Evolutionary conservation across 1,140 invertebrate genomes (phyloP), one percentile per base, ranked within the genome.

Genomic region (Apis cerana): DNA sequence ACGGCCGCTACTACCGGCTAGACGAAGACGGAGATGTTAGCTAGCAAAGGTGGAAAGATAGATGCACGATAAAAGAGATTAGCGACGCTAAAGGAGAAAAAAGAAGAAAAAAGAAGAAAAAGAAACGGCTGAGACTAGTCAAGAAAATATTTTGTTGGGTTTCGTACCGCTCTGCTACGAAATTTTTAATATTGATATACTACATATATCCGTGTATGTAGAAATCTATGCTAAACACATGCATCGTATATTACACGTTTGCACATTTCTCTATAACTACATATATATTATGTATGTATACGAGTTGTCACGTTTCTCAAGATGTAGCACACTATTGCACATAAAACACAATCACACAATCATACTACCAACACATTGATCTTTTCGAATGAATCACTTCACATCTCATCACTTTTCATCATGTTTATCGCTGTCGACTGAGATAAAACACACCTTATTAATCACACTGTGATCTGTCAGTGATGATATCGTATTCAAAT

Each of bases 331-430:
- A 33, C 23, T 52, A 59, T 52, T 12, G 33, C 19, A 21, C 17
- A 9, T 7, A 64, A 27, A 21, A 64, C 8, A 27, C 15, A 43
- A 15, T 10, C 65, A 33, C 64, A 11, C 27, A 17, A 17, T 8
- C 33, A 43, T 11, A 9, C n/a, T 7, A 15, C 21, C 3, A 15
- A 1, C 33, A 15, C 48, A 65, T 27, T 54, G 23, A 19, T 17
- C 17, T 58, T 61, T 68, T 12, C 33, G 48, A 17, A 23, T 10
- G 21, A 23, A 19, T 80, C 27, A n/a, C n/a, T n/a, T n/a, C n/a
- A n/a, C n/a, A 50, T 56, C 78, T 33, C 79, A 21, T 56, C 80
- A 81, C 72, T 59, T 21, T 61, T 33, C 52, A 52, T 15, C 27
- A 19, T 2, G 15, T 64, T 21, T 43, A 43, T n/a, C 27, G 23